Evolutionary conservation across 1,140 invertebrate genomes (phyloP), one percentile per base, ranked within the genome.

Genomic region (Globodera rostochiensis): DNA sequence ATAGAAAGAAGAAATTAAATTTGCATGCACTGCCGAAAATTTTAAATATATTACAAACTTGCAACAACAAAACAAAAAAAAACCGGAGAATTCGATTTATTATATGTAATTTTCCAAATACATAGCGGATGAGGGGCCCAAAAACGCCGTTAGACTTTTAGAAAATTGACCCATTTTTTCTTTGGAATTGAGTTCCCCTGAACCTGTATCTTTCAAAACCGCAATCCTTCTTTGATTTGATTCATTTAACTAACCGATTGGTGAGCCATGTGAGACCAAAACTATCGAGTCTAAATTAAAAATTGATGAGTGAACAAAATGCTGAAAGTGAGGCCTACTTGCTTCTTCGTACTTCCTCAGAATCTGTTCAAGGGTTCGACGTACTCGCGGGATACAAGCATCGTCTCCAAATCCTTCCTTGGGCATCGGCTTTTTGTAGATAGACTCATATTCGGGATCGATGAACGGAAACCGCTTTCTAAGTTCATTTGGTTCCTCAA

Each of bases 341-440:
- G 36, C 60, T 25, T 84, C 73, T 19, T 53, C 19, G 74, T 82
- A 21, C 6, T n/a, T 73, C 19, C 84, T 84, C 13, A 86, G 67
- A 64, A 87, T 80, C 36, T 71, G 66, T 36, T 86, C 70, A 6
- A 88, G 49, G 3, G 88, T 89, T 71, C 53, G 73, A 13, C 78
- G 64, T 4, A 88, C 25, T 73, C 87, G 75, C 13, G 80, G 80
- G 79, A 86, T 79, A 74, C 87, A 88, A 6, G 82, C 84, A n/a
- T 86, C 87, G 79, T 88, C 87, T 45, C 87, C 87, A 73, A 74
- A 88, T 47, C 85, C 85, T 79, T 87, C 84, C 71, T 85, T 87
- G 21, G 84, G 84, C 83, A 85, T 57, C 6, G 84, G 84, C 11
- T 57, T 46, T 49, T 57, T 74, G 77, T 49, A 87, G 21, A 90